phyloP scores from a whole-genome alignment of 2,888 invertebrate genomes.

The Cheiracanthium punctorium region DNA sequence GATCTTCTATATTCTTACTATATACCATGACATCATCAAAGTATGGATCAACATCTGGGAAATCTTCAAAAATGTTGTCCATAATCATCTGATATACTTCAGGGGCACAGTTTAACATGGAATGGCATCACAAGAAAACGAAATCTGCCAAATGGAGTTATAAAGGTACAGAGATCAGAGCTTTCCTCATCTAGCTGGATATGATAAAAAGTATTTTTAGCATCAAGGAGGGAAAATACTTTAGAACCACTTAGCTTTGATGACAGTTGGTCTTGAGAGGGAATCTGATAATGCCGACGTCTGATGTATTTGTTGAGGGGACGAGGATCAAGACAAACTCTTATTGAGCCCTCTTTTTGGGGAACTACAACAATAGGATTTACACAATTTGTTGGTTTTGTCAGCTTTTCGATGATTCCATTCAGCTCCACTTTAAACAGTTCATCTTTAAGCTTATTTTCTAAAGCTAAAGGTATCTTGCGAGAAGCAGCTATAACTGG shows the following conservation, averaged over 20 bases:
- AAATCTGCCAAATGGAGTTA: constrained; percentile 74
- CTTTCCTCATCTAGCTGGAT: constrained; percentile 74
- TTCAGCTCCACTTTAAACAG: constrained; percentile 5
- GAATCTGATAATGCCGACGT: constrained; percentile 74
- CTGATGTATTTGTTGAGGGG: constrained; percentile 73
- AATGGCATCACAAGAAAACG: constrained; percentile 74
- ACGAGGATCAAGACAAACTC: constrained; percentile 75
- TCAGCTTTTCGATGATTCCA: constrained; percentile 27
- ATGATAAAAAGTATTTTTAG: constrained; percentile 75
- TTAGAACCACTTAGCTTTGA: constrained; percentile 72
- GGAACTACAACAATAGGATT: constrained; percentile 74
- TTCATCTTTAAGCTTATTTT: constrained; percentile 12
- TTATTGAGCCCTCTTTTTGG: constrained; percentile 72
- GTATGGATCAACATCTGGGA: not conserved
- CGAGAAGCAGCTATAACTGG: constrained; percentile 18
- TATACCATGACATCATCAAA: constrained; percentile 28
- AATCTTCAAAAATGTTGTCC: constrained; percentile 4
- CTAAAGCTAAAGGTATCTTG: constrained; percentile 24
- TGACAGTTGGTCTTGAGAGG: constrained; percentile 73
- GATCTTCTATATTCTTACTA: not conserved
- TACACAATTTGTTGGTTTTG: too few relatives aligned
- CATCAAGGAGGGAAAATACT: constrained; percentile 73
- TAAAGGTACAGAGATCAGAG: constrained; percentile 74
- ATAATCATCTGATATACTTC: constrained; percentile 73
- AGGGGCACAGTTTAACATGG: constrained; percentile 74